Conservation (phyloP, 2,888 invertebrate genomes). For the Sinodicranocentrus sp. region DNA sequence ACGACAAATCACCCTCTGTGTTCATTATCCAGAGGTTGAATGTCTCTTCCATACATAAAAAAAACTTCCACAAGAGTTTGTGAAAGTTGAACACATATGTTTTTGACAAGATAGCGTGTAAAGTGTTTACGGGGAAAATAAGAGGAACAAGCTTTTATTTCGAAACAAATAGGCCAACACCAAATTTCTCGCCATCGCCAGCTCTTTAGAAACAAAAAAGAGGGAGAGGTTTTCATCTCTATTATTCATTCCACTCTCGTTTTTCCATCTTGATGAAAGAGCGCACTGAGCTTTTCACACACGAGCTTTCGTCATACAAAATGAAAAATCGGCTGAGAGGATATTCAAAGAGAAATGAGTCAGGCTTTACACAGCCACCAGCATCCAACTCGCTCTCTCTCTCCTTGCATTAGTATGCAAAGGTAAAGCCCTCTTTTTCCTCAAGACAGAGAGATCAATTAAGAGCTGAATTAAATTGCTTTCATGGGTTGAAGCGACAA, state of each 20-base stretch:
- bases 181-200: no score
- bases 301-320: constrained; percentile 17
- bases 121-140: no score
- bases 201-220: no score
- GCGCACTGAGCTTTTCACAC: constrained; percentile 4
- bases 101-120: no score
- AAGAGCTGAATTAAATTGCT: constrained; percentile 70
- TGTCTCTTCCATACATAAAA: no score
- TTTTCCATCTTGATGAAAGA: not conserved
- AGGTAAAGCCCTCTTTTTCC: constrained; percentile 23
- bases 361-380: constrained; percentile 24
- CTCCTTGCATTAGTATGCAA: constrained; percentile 35
- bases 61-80: no score
- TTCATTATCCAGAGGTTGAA: no score
- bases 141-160: no score
- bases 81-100: no score
- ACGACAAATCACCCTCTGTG: no score
- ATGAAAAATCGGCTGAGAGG: constrained; percentile 46
- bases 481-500: constrained; percentile 72
- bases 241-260: constrained; percentile 3
- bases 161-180: no score
- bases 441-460: constrained; percentile 69
- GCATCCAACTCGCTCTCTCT: no score
- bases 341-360: constrained; percentile 45
- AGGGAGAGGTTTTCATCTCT: not conserved